Evolutionary conservation across 1,140 invertebrate species (phyloP).

Genomic region (Sinella curviseta): DNA sequence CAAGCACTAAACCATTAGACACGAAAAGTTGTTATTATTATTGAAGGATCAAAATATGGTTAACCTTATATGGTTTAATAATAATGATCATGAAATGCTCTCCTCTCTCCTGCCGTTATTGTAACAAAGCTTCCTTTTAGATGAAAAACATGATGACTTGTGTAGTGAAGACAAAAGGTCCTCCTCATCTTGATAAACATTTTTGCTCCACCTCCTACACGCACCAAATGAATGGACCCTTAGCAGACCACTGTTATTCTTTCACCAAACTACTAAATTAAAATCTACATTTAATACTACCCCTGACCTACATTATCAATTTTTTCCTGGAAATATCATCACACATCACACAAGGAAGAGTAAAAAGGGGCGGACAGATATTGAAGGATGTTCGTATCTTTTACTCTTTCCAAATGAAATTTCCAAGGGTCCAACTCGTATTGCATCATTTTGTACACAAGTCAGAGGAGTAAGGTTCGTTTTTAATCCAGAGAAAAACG

Average conservation of each 20-base stretch:
- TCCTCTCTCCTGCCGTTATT: too few species aligned
- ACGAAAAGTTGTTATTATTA: too few species aligned
- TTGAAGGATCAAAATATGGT: too few species aligned
- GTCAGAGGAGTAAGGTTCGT: too few species aligned
- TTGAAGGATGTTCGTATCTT: conserved; percentile 16
- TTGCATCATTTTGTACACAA: too few species aligned
- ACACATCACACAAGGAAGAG: conserved; percentile 12
- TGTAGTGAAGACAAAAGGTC: background rate
- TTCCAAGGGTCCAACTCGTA: background rate
- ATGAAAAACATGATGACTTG: too few species aligned
- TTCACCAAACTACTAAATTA: conserved; percentile 37
- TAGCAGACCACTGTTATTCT: background rate
- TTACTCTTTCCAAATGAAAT: background rate
- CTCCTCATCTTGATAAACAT: background rate
- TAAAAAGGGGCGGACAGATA: conserved; percentile 42
- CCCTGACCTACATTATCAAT: conserved; percentile 49
- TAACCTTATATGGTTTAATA: too few species aligned
- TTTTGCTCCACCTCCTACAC: background rate
- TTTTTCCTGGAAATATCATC: conserved; percentile 36
- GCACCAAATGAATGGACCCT: background rate
- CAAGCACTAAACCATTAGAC: too few species aligned
- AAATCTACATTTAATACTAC: conserved; percentile 41
- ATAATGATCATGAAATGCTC: too few species aligned
- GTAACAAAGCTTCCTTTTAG: too few species aligned
- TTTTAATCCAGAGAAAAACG: background rate